phyloP scores from a whole-genome alignment of 2,113 vertebrate genomes.

The Xenopus borealis region DNA sequence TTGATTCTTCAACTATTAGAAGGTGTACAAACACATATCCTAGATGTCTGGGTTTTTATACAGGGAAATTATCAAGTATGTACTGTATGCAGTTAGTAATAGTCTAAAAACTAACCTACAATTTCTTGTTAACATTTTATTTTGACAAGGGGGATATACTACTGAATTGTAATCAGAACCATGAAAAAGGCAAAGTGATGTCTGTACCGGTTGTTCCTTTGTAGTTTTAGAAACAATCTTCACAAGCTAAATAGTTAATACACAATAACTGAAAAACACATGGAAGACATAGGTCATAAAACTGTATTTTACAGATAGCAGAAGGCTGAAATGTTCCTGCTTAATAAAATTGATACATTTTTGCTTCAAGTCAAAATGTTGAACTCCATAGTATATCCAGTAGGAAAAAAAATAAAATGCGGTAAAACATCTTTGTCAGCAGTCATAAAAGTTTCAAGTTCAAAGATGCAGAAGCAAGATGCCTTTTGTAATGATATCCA shows the following conservation, averaged over 20 bases:
- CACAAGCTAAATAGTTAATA: constrained; percentile 1
- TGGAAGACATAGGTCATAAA: constrained; percentile 1
- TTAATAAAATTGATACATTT: constrained; percentile 36
- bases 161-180: no score
- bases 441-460: constrained; percentile 29
- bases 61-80: no score
- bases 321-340: neutral
- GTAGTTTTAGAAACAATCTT: neutral
- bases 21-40: no score
- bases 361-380: constrained; percentile 34
- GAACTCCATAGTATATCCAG: constrained; percentile 12
- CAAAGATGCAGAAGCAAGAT: constrained; percentile 33
- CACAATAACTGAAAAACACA: neutral
- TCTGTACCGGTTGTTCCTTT: no score
- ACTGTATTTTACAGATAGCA: constrained; percentile 19
- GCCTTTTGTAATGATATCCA: constrained; percentile 35
- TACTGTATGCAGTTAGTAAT: no score
- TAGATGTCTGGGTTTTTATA: no score
- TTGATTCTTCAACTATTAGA: no score
- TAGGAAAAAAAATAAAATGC: constrained; percentile 11
- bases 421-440: constrained; percentile 35
- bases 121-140: no score
- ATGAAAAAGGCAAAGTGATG: no score
- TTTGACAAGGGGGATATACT: no score
- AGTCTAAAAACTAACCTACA: no score